Base-by-base conservation (phyloP, 2,113 vertebrate species). In the Sclerurus mexicanus region DNA sequence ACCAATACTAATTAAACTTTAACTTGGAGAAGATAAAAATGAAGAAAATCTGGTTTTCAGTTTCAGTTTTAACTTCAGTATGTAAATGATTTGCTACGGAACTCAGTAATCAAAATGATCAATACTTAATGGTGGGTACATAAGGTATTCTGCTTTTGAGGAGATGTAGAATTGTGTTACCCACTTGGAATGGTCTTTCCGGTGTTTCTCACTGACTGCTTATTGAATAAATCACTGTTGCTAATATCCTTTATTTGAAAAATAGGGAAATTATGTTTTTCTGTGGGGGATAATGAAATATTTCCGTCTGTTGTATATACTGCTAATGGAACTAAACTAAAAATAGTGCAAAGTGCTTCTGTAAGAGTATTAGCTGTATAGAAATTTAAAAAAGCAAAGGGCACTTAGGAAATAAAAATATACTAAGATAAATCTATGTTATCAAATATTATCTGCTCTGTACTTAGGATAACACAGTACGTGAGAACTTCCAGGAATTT, bases 401-500 rank as follows among this genome's bases (percentile, higher is more conserved):
- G 11, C 20, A 24, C 37, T 50, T 55, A 60, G 30, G n/a, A 64
- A 75, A 56, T 25, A 31, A 85, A 42, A 42, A 15, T 15, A 79
- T 80, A 14, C 33, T 11, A 62, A 76, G 25, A 42, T 69, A 42
- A 42, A 55, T 42, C 27, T 49, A 0, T 46, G 12, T 33, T 81
- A 39, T 11, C 27, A 74, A 90, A 67, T 89, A 11, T 82, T 90
- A 59, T 84, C 75, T 77, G 33, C 40, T 94, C 93, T 95, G 52
- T 96, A 87, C 72, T 47, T 95, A 99, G 99, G 98, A 98, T 91
- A 98, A 98, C 82, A 97, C 97, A 60, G 97, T 99, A 55, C 98
- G 99, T 87, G 98, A 98, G 96, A 98, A 99, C 91, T 99, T 99
- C 97, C 99, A 99, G 95, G 99, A 99, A 98, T 99, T 99, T 97